Base-by-base conservation (phyloP, 2,797 vertebrate genomes). In the Selene dorsalis region DNA sequence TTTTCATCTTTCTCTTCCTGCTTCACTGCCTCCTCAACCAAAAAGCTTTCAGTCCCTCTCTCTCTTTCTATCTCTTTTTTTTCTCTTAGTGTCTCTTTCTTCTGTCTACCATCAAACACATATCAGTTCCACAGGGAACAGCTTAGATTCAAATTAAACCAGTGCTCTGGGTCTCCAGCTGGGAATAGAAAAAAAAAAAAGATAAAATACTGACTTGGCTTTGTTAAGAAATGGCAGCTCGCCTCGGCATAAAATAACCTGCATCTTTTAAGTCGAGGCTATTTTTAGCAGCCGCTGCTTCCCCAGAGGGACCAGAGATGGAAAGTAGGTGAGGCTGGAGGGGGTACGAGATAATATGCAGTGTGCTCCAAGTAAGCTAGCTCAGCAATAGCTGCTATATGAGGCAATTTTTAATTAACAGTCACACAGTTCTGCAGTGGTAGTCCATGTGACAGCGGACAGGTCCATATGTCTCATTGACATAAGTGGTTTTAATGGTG, bases 121-220 rank as follows among this genome's bases (percentile, higher is more conserved):
- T 77, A 88, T 80, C 84, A 73, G 52, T 82, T 91, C 89, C 85
- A 81, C 67, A 62, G 90, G 85, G 91, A 91, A 82, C 17, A 22
- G 82, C 85, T 89, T 79, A 74, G 90, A 90, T 92, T 93, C 86
- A 92, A 91, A 94, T 93, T 89, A 94, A 93, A 91, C 88, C 62
- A 74, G 75, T 60, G 80, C 90, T 89, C 76, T 24, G 38, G 82
- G 81, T 88, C 86, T 87, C 90, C 87, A 92, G 84, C 88, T 91
- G 90, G 89, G 91, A 84, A 87, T 87, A 57, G 47, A 81, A 67
- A 35, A 35, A 83, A 75, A 58, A 58, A 84, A 59, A 69, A 87
- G 75, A 86, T 89, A 83, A 88, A 89, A 83, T 87, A 89, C 90
- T 82, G 83, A 87, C 82, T 90, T 80, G 77, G 81, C 88, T 93